phyloP scores from a whole-genome alignment of 1,140 invertebrate species.

The Drosophila kikkawai region DNA sequence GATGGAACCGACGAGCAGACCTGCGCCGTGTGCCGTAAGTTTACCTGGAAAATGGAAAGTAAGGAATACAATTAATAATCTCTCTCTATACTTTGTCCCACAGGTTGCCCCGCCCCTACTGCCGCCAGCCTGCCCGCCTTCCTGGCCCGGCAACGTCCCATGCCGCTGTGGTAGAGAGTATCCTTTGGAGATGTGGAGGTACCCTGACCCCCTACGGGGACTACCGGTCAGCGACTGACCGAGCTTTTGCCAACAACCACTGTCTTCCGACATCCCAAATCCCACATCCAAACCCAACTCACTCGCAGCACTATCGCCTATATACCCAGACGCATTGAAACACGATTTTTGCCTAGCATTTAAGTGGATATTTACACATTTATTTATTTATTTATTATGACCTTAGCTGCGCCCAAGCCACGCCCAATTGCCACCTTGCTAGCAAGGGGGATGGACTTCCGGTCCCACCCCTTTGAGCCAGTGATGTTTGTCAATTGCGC shows the following conservation, averaged over 20 bases:
- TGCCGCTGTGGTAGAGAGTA: slow-evolving; percentile 75
- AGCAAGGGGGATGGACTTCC: slow-evolving; percentile 65
- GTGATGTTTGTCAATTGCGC: slow-evolving; percentile 79
- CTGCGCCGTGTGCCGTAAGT: slow-evolving; percentile 95
- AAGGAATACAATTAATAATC: background rate
- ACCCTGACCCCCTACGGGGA: background rate
- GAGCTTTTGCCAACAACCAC: slow-evolving; percentile 40
- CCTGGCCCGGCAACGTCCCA: slow-evolving; percentile 74
- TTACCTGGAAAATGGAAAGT: no score
- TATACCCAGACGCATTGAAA: slow-evolving; percentile 30
- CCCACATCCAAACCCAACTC: background rate
- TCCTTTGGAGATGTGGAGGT: background rate
- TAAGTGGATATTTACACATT: slow-evolving; percentile 75
- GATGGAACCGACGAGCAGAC: slow-evolving; percentile 94
- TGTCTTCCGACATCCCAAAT: slow-evolving; percentile 27
- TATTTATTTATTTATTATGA: slow-evolving; percentile 82
- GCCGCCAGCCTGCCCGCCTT: slow-evolving; percentile 61
- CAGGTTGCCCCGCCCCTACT: slow-evolving; percentile 87
- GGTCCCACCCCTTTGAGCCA: slow-evolving; percentile 71
- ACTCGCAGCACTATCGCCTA: slow-evolving; percentile 40
- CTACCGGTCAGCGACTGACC: slow-evolving; percentile 19
- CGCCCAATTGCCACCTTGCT: slow-evolving; percentile 84
- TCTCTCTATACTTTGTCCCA: slow-evolving; percentile 53
- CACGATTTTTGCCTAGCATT: slow-evolving; percentile 67
- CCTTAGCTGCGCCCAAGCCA: slow-evolving; percentile 60